A percentile compares a stretch with the other conserved stretches of the same genome.
These are phyloP conservation scores for Ptilorrhoa leucosticta DNA, from an alignment of 2,113 vertebrate species.

Conservation along the genomic window DNA sequence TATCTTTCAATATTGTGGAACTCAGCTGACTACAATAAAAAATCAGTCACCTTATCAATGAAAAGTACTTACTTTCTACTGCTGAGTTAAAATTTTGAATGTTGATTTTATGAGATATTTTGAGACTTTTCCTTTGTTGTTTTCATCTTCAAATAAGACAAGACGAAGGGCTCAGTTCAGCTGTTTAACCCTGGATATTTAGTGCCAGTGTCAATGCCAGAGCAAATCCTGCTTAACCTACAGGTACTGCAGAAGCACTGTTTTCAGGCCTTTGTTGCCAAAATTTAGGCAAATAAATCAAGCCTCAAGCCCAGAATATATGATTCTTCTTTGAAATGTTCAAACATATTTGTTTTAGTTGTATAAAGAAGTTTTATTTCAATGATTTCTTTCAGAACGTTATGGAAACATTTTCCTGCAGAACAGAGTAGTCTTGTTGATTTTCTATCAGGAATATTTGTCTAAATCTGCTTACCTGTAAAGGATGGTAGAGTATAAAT, in stretches of 20 bases:
- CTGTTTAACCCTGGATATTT: background rate
- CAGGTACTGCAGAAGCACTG: background rate
- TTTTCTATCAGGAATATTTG: background rate
- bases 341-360: background rate
- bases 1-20: background rate
- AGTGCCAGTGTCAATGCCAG: background rate
- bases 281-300: background rate
- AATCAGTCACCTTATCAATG: background rate
- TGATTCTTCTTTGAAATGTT: background rate
- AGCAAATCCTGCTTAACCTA: background rate
- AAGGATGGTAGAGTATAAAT: background rate
- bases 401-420: background rate
- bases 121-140: background rate
- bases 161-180: background rate
- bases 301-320: background rate
- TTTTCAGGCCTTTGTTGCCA: background rate
- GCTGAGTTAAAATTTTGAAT: background rate
- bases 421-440: background rate
- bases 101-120: background rate
- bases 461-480: background rate
- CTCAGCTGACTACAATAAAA: background rate
- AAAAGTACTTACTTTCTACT: background rate
- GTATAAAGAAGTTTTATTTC: background rate
- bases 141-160: background rate
- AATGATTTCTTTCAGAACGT: background rate